Evolutionary conservation across 2,113 vertebrate genomes (phyloP), one percentile per base, ranked within the genome.

Genomic region (Taxidea taxus): DNA sequence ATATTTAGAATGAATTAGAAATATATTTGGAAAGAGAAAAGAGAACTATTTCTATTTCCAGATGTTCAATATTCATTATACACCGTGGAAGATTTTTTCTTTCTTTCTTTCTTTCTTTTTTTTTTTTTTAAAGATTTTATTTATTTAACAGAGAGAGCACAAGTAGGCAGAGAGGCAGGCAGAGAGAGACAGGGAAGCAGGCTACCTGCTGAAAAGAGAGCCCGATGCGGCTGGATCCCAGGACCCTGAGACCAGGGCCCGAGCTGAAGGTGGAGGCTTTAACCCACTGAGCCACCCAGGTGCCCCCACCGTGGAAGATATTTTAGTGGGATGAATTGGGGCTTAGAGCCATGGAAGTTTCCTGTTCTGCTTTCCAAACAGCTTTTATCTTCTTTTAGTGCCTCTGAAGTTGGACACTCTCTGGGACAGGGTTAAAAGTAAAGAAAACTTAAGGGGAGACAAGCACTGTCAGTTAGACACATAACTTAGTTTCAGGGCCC

Each of bases 11-110:
- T 82, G 31, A 72, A 72, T 94, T 89, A 89, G 29, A 75, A 75
- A 34, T 42, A 34, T 42, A 74, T n/a, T 75, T 89, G 70, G 49
- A 72, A 89, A 42, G 47, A 78, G 20, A 66, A 60, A 74, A 68
- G n/a, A 87, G 15, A 68, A 80, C 37, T 72, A 16, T 86, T 92
- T 97, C 31, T 87, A 18, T 85, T 91, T 95, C 92, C 64, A 94
- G 77, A 11, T 92, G 47, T 21, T 83, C 31, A 27, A 6, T 44
- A 94, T 66, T 87, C 44, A 84, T 62, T 62, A 21, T 58, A 47
- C 12, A 58, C n/a, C n/a, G 23, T 84, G 94, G 88, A 20, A 89
- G 56, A 31, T 25, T 92, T 77, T 89, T n/a, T n/a, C n/a, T n/a
- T n/a, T n/a, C n/a, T n/a, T n/a, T n/a, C n/a, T n/a, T n/a, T n/a